Evolutionary conservation across 1,140 invertebrate species (phyloP), one percentile per base, ranked within the genome.

Genomic region (Pissodes strobi): DNA sequence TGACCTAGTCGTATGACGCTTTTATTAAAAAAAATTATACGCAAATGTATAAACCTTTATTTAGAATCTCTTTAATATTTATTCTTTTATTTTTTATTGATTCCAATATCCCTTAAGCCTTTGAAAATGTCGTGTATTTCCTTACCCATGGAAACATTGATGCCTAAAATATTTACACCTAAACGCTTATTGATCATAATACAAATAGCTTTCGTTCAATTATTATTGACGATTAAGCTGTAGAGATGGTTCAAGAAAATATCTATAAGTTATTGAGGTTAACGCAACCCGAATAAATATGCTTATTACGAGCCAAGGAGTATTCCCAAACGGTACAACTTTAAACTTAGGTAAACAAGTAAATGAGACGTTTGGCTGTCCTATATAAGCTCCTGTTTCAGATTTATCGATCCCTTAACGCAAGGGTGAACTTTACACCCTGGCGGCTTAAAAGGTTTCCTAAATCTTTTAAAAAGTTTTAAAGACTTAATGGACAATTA

Each of bases 401-500:
- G 22, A 49, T 23, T 25, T 49, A 49, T 49, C 46, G 46, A 23
- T 12, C 21, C 41, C 22, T 25, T n/a, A 49, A 49, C 25, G 46
- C 46, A 17, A 21, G 22, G 15, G 21, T 27, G 46, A 49, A 49
- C 46, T 49, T 49, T 49, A 49, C 46, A 49, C 46, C 46, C 25
- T 17, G 46, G 39, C 30, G 37, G 19, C 21, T 25, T 56, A 43
- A 43, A 56, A 43, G 30, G 18, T 25, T 43, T 41, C 53, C 53
- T 43, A 56, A 56, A 56, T 56, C 37, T 46, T 25, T 58, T 46
- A 46, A 58, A 58, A 58, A 58, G 18, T 58, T 58, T 39, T 21
- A 58, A 39, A 30, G 56, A 27, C 30, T 60, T 51, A 49, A 60
- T 60, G 58, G 58, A 60, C 58, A 51, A 38, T 60, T 51, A 60